Base-by-base conservation (phyloP, 2,888 invertebrate genomes). In the Eurytoma californica region DNA sequence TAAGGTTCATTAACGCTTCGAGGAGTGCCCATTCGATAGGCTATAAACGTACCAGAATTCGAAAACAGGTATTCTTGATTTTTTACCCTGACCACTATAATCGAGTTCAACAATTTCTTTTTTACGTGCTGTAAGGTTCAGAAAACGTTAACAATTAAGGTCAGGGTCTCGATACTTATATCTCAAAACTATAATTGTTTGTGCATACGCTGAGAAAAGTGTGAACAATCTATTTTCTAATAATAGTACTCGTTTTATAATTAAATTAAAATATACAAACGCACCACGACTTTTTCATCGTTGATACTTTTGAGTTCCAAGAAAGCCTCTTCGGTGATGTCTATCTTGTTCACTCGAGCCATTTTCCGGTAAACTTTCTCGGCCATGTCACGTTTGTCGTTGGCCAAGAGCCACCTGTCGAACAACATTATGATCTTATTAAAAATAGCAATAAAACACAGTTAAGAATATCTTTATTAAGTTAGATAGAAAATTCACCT, bases 371-470 rank as follows among this genome's bases (percentile, higher is more conserved):
- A 89, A 20, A 94, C 92, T 3, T 87, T 87, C 72, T 92, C 92
- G 0, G 94, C 94, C 58, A 92, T 91, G 0, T 92, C 90, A 16
- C 91, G 90, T 79, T 92, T 91, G 2, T 93, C 93, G 76, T 93
- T 92, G 14, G 93, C 93, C 72, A 95, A 90, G 74, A 96, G 91
- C 96, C 96, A 96, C 84, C 96, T 90, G 24, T 20, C 12, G 12
- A 51, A 49, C 61, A 13, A 0, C 20, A 13, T 53, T 20, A n/a
- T 53, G 1, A n/a, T 60, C 5, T 13, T 28, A 30, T 55, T 39
- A 39, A 39, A 39, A 39, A 7, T 39, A 39, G 4, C 7, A 39
- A 39, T 30, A 30, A 39, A 39, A 39, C 3, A 4, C 7, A 49
- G 4, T 39, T 39, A 4, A 39, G 5, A 39, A 39, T 39, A 39